Evolutionary conservation across 2,113 vertebrate species (phyloP), one percentile per base, ranked within the genome.

Genomic region (Malurus melanocephalus): DNA sequence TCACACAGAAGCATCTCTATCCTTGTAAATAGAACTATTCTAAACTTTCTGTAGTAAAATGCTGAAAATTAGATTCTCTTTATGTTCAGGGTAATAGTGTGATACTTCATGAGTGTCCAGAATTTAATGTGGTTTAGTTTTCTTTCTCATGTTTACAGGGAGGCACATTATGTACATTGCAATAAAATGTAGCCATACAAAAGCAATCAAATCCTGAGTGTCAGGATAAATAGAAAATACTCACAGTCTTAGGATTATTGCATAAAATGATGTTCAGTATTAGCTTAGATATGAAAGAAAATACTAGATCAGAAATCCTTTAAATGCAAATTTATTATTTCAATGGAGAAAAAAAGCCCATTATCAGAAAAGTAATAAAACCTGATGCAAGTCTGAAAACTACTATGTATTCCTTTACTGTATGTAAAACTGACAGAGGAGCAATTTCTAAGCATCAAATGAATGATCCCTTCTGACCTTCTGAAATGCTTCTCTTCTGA

Each of bases 401-500:
- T 55, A 73, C 53, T 43, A 6, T 56, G 26, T 60, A 53, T 68
- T 21, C 26, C 85, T 88, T 43, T 79, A 33, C 51, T 73, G 16
- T 61, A 35, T 40, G 27, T 69, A 75, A 87, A 91, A 68, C 13
- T 76, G 49, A n/a, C 65, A 68, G 66, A 72, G 49, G 5, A 91
- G 23, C 49, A 68, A 61, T 85, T 92, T 68, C 57, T 72, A 60
- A 84, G 59, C 21, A 57, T 84, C 33, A 52, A 56, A 90, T 85
- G 71, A 80, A 72, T 56, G 65, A 85, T 78, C 52, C 18, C 14
- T 77, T 87, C 68, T 77, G 79, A 80, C 94, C 81, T 92, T 69
- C 65, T 57, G 51, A 91, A 88, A 93, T 53, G 14, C 30, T 87
- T 68, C 21, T 86, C 22, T 76, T 93, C 55, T 76, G 80, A 87